Conservation (phyloP, 1,140 invertebrate species). For the Anastrepha ludens region DNA sequence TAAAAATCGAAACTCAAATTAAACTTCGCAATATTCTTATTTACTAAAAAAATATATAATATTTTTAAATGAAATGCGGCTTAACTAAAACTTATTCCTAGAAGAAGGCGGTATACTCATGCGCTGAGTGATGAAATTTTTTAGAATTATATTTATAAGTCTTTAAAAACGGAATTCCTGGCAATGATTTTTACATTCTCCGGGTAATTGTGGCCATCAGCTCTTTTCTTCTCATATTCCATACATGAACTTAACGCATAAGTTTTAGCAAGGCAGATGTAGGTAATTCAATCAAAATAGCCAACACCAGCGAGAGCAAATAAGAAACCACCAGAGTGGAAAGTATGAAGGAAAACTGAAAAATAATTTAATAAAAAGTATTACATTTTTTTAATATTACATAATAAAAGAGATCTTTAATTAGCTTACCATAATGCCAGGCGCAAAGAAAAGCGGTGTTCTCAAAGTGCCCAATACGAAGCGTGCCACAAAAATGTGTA, state of each 20-base stretch:
- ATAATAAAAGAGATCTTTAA: not conserved
- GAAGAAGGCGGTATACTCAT: not conserved
- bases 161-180: not conserved
- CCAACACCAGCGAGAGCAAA: slow-evolving; percentile 65
- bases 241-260: slow-evolving; percentile 65
- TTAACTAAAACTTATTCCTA: not conserved
- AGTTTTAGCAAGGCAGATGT: slow-evolving; percentile 77
- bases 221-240: not conserved
- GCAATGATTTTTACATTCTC: not conserved
- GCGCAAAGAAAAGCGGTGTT: slow-evolving; percentile 67
- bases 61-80: no score
- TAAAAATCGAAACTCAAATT: no score
- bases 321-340: slow-evolving; percentile 68
- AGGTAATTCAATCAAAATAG: slow-evolving; percentile 73
- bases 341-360: slow-evolving; percentile 69
- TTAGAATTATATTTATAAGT: not conserved
- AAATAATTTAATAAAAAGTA: not conserved
- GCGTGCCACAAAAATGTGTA: slow-evolving; percentile 67
- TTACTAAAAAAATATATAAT: no score
- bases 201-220: not conserved
- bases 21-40: no score
- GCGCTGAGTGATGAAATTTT: not conserved
- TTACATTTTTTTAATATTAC: not conserved
- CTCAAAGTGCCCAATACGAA: slow-evolving; percentile 66
- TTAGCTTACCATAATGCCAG: slow-evolving; percentile 66